These are phyloP conservation scores for Notothenia coriiceps DNA, from an alignment of 2,113 vertebrate species.

Conservation along the genomic window DNA sequence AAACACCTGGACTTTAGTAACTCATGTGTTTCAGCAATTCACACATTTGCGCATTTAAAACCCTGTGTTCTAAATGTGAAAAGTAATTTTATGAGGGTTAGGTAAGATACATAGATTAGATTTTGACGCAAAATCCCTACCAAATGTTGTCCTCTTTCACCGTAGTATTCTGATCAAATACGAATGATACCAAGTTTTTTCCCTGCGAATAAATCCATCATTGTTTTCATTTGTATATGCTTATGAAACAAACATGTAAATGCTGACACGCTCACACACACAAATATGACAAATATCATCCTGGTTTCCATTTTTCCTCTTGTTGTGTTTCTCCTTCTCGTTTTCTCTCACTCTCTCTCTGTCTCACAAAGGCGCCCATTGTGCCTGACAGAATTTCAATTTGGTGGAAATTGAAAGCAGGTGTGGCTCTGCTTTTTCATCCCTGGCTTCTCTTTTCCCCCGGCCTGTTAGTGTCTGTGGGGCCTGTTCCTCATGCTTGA, in stretches of 20 bases:
- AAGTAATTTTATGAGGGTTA: no score
- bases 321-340: slow-evolving; percentile 17
- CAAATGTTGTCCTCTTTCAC: background rate
- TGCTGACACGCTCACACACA: background rate
- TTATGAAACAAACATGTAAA: slow-evolving; percentile 18
- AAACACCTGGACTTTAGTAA: no score
- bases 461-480: slow-evolving; percentile 28
- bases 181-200: background rate
- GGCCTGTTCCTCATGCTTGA: slow-evolving; percentile 29
- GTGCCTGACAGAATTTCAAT: slow-evolving; percentile 73
- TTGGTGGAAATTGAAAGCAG: slow-evolving; percentile 80
- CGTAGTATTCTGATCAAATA: background rate
- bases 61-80: no score
- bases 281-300: slow-evolving; percentile 30
- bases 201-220: background rate
- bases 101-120: no score
- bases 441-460: background rate
- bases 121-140: background rate
- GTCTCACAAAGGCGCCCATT: slow-evolving; percentile 77
- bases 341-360: slow-evolving; percentile 43
- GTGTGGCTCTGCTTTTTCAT: slow-evolving; percentile 70
- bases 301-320: slow-evolving; percentile 27
- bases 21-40: no score
- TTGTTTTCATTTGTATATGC: background rate
- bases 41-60: no score